These are phyloP conservation scores for Mesaphorura yosii DNA, from an alignment of 1,140 invertebrate species.

Conservation along the genomic window DNA sequence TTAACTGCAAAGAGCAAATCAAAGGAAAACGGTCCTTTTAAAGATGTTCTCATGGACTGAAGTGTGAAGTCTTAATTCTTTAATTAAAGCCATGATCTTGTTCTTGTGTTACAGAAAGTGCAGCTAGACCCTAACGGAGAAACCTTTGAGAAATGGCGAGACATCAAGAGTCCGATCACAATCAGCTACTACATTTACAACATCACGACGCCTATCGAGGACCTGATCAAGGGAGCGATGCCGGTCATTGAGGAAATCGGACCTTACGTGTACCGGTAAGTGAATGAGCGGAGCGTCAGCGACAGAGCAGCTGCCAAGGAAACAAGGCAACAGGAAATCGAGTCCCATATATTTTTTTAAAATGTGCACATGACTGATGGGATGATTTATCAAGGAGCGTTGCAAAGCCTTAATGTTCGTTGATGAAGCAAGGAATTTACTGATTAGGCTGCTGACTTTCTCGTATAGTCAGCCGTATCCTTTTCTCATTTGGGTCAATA, in stretches of 20 bases:
- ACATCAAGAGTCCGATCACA: slow-evolving; percentile 4
- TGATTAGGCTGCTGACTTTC: background rate
- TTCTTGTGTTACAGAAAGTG: slow-evolving; percentile 20
- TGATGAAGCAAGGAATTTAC: background rate
- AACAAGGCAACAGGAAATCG: too few species aligned
- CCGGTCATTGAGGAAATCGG: slow-evolving; percentile 16
- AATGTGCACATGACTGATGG: background rate
- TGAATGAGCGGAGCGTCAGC: too few species aligned
- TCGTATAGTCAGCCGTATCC: too few species aligned
- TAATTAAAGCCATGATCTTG: too few species aligned
- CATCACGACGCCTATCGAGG: slow-evolving; percentile 21
- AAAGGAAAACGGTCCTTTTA: too few species aligned
- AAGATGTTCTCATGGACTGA: too few species aligned
- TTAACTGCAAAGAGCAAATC: too few species aligned
- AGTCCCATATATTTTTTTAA: too few species aligned
- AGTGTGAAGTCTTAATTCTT: too few species aligned
- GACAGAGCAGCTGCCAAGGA: too few species aligned
- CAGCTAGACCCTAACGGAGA: slow-evolving; percentile 13
- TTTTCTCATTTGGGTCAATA: too few species aligned
- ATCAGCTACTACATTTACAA: slow-evolving; percentile 18
- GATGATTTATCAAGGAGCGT: background rate
- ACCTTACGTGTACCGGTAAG: slow-evolving; percentile 22
- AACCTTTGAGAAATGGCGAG: slow-evolving; percentile 21
- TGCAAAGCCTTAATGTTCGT: background rate
- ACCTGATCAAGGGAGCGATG: slow-evolving; percentile 5